These are phyloP conservation scores for Nowickia ferox DNA, from an alignment of 2,888 invertebrate genomes.

Conservation along the genomic window DNA sequence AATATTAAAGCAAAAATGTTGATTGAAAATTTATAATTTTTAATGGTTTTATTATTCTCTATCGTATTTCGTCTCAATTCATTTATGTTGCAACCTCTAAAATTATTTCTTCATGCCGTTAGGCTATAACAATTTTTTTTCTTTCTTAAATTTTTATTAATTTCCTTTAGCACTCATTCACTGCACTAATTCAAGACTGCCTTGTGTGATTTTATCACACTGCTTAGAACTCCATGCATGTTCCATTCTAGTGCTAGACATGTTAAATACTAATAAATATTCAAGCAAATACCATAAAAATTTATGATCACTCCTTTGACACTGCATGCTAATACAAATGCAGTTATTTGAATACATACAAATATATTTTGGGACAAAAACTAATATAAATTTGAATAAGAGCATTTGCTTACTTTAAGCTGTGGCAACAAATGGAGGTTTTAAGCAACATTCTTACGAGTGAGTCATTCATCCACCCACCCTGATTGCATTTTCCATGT, in stretches of 20 bases:
- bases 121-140: not conserved
- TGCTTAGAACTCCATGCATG: slow-evolving; percentile 35
- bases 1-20: too few relatives aligned
- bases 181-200: slow-evolving; percentile 10
- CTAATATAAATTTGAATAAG: not conserved
- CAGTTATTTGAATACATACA: not conserved
- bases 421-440: slow-evolving; percentile 43
- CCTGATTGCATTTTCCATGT: slow-evolving; percentile 39
- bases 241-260: slow-evolving; percentile 57
- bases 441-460: slow-evolving; percentile 48
- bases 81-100: too few relatives aligned
- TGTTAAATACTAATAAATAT: slow-evolving; percentile 72
- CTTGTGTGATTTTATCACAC: slow-evolving; percentile 46
- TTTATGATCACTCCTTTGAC: slow-evolving; percentile 77
- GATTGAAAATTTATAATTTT: too few relatives aligned
- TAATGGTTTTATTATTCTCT: too few relatives aligned
- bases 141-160: slow-evolving; percentile 50
- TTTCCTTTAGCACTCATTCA: slow-evolving; percentile 20
- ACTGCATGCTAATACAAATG: slow-evolving; percentile 33
- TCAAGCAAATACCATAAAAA: slow-evolving; percentile 77
- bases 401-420: slow-evolving; percentile 31
- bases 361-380: not conserved
- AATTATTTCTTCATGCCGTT: not conserved
- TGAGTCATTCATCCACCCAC: slow-evolving; percentile 73
- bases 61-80: too few relatives aligned